These are phyloP conservation scores for Cylindroiulus punctatus DNA, from an alignment of 2,888 invertebrate species.

Conservation along the genomic window DNA sequence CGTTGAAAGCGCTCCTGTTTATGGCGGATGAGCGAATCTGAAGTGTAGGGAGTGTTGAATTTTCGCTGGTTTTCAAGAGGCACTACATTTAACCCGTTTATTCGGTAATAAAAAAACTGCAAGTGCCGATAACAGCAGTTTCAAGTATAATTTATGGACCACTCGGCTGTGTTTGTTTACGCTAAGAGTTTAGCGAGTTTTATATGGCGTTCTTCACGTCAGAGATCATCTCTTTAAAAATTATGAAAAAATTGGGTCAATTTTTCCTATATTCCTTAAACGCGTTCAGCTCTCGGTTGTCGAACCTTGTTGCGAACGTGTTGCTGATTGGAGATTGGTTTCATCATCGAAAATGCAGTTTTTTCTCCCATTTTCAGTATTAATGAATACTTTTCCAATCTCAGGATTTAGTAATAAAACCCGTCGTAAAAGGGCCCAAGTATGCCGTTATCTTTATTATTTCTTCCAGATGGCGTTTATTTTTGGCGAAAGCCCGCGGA, in stretches of 20 bases:
- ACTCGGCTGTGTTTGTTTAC: not conserved
- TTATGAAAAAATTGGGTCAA: not conserved
- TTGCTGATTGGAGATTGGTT: not conserved
- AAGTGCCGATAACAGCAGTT: not conserved
- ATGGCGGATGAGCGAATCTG: not conserved
- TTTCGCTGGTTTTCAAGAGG: not conserved
- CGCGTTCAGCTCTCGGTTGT: not conserved
- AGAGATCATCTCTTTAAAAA: not conserved
- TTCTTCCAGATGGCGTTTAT: not conserved
- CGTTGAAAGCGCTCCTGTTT: not conserved
- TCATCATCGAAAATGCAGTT: not conserved
- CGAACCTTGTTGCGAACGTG: not conserved
- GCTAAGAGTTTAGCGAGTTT: not conserved
- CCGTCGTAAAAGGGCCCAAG: not conserved
- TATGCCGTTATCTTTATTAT: not conserved
- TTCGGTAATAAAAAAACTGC: not conserved
- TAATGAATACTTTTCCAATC: slow-evolving; percentile 8
- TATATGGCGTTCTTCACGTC: not conserved
- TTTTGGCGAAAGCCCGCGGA: not conserved
- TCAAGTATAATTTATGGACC: not conserved
- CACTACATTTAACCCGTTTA: not conserved
- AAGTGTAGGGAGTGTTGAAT: not conserved
- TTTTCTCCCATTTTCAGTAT: not conserved
- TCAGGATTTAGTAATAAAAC: not conserved
- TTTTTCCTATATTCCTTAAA: not conserved